Conservation (phyloP, 2,113 vertebrate genomes). For the Oceanites oceanicus region DNA sequence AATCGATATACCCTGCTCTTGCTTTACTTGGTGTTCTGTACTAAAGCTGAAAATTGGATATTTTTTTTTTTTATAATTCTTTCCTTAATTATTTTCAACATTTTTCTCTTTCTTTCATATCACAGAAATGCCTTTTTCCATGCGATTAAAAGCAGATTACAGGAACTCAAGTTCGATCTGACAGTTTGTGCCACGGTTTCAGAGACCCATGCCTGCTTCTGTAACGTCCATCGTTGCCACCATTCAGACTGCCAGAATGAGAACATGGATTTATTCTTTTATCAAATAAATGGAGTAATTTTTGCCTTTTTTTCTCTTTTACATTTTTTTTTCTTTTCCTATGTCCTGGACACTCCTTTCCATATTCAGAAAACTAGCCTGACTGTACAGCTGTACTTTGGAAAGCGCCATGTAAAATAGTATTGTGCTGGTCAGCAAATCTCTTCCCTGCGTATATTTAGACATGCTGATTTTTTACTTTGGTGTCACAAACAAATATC, state of each 20-base stretch:
- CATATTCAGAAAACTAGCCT: neutral
- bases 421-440: neutral
- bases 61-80: neutral
- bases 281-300: neutral
- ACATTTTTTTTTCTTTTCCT: neutral
- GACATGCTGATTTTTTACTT: slow-evolving; percentile 37
- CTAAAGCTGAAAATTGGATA: neutral
- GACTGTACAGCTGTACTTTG: neutral
- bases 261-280: neutral
- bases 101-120: neutral
- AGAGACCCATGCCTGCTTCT: neutral
- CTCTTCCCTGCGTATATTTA: neutral
- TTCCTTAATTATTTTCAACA: neutral
- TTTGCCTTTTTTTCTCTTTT: neutral
- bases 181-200: neutral
- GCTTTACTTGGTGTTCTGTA: neutral
- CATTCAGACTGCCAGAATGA: too few relatives aligned
- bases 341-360: neutral
- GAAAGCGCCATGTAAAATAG: neutral
- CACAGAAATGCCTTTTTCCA: neutral
- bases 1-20: neutral
- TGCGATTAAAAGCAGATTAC: neutral
- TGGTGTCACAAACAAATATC: neutral
- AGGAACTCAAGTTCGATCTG: neutral
- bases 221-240: rapidly evolving